Percentiles rank a stretch among this genome's conserved stretches.
phyloP scores from a whole-genome alignment of 2,797 vertebrate species.

The Ispidina picta region DNA sequence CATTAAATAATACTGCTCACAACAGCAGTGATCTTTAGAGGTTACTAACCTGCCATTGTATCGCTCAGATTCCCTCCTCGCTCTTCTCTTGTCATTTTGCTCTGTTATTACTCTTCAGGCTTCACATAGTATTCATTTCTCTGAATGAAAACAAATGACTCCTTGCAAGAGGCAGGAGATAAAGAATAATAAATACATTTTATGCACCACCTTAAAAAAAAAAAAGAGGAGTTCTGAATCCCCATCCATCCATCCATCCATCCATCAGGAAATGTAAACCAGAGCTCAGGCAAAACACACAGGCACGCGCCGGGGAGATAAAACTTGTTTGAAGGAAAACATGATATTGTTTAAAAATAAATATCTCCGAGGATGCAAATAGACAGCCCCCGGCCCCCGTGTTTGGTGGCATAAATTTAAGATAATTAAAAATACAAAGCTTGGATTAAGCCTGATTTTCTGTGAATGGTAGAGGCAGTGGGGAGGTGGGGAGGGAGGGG shows the following conservation, averaged over 20 bases:
- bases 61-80: constrained; percentile 5
- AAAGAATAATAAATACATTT: constrained; percentile 82
- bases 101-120: constrained; percentile 69
- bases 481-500: background rate
- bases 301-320: constrained; percentile 31
- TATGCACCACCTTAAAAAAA: constrained; percentile 69
- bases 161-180: constrained; percentile 73
- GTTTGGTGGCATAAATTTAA: constrained; percentile 18
- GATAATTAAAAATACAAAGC: constrained; percentile 47
- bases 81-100: constrained; percentile 62
- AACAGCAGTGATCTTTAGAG: constrained; percentile 19
- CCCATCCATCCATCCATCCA: constrained; percentile 22
- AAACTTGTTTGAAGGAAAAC: constrained; percentile 60
- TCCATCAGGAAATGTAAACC: constrained; percentile 73
- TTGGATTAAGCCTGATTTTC: constrained; percentile 44
- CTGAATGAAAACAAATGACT: constrained; percentile 81
- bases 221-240: constrained; percentile 45
- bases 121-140: constrained; percentile 68
- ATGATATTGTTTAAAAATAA: constrained; percentile 62
- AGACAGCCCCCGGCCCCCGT: background rate
- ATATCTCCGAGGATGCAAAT: constrained; percentile 11
- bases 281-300: constrained; percentile 49
- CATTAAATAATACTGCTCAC: background rate
- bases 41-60: constrained; percentile 61
- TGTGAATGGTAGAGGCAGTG: background rate